Base-by-base conservation (phyloP, 2,797 vertebrate genomes). In the Syngnathus rostellatus region DNA sequence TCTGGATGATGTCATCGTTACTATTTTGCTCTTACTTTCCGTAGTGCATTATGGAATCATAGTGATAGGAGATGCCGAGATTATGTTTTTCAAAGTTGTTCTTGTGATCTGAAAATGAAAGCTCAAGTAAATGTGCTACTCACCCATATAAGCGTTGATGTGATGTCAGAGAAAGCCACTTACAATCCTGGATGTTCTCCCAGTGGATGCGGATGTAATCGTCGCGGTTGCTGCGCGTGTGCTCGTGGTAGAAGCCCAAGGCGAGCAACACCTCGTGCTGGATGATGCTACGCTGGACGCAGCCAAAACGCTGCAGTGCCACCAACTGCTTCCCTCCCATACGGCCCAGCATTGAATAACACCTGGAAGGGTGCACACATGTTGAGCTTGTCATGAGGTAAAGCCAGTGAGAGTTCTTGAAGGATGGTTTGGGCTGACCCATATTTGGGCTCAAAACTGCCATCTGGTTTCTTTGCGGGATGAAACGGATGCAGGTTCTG, bases 31-130 rank as follows among this genome's bases (percentile, higher is more conserved):
- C 74, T 57, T 77, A 85, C 85, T 66, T 87, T 79, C 85, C 81
- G 1, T 93, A 94, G 74, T 93, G 93, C 93, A 93, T 92, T 10
- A 94, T 40, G 64, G 93, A 94, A 41, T 68, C 46, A 45, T 93
- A 93, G 68, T 93, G 92, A 40, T 93, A 94, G 0, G 72, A 50
- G 61, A 84, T 88, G 66, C 39, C 68, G 46, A 91, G 78, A 72
- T 90, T 91, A 8, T 68, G 74, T 75, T 85, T 90, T 21, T 25
- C 0, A 72, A 93, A 93, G 82, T 93, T 86, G 39, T 1, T 0
- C 0, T 0, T 0, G 3, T 2, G 39, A 75, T 51, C 85, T 86
- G 78, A 19, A 19, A n/a, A n/a, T 21, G 8, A 51, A 19, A 51
- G 2, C 0, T 48, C 7, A 14, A 5, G 0, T 37, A 54, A 45